Evolutionary conservation across 35 echinoderm and acorn worm genomes (phyloP).

Genomic region (Stichopus chloronotus): DNA sequence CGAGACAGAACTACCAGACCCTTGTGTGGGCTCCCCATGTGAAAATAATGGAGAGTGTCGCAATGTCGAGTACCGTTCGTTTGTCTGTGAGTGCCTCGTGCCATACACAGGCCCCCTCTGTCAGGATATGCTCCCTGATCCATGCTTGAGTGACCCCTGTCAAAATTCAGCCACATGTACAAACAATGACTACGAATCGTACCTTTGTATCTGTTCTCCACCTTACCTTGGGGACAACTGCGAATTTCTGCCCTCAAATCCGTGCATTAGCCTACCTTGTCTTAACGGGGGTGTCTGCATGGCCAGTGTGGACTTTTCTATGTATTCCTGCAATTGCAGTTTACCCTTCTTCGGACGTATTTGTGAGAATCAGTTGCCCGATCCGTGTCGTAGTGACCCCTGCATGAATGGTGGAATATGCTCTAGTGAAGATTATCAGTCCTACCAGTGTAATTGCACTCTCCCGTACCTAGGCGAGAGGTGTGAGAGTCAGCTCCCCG

Average conservation of each 20-base stretch:
- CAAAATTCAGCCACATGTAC: conserved; percentile 53
- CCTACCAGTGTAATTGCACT: conserved; percentile 67
- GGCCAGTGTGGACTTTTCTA: conserved; percentile 27
- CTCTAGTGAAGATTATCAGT: conserved; percentile 21
- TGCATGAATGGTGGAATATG: conserved; percentile 67
- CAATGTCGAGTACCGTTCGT: conserved; percentile 9
- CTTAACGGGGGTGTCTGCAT: conserved; percentile 51
- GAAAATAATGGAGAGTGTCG: conserved; percentile 60
- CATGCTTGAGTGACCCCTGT: conserved; percentile 63
- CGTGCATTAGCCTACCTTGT: conserved; percentile 61
- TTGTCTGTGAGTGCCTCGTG: conserved; percentile 3
- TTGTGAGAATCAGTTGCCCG: conserved; percentile 54
- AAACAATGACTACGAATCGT: conserved; percentile 52
- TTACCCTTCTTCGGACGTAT: conserved; percentile 40
- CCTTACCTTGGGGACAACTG: conserved; percentile 63
- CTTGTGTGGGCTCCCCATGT: conserved; percentile 81
- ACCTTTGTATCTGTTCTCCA: conserved; percentile 54
- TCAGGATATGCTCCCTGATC: conserved; percentile 47
- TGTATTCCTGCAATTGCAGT: conserved; percentile 55
- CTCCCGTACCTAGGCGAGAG: conserved; percentile 47
- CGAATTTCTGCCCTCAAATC: conserved; percentile 31
- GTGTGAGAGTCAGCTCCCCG: conserved; percentile 49
- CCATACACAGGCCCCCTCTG: conserved; percentile 42
- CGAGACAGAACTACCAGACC: conserved; percentile 28
- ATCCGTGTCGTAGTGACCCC: conserved; percentile 67